Base-by-base conservation (phyloP, 2,888 invertebrate genomes). In the Hybos culiciformis region DNA sequence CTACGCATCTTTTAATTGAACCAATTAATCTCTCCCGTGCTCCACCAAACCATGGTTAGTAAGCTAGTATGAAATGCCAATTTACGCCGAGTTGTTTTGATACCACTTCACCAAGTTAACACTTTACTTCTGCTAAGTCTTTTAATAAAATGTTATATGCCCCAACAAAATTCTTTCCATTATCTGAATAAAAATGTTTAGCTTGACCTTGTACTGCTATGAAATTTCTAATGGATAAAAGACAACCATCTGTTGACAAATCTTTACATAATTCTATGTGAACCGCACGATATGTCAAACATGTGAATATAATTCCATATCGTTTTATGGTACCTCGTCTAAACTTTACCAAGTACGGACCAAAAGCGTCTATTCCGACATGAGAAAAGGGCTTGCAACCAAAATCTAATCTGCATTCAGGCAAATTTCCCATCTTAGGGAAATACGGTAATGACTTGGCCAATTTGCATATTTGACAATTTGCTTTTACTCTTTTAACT, bases 281-380 rank as follows among this genome's bases (percentile, higher is more conserved):
- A 11, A 42, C 26, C 14, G 37, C 42, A 5, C 36, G 26, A 4
- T 37, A 42, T 20, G 15, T 40, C 36, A 39, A 12, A 6, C 44
- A 37, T 11, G 31, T 40, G 11, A 44, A 44, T 8, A 40, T 40
- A n/a, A 36, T 43, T 0, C 40, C 44, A 18, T 40, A 44, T 8
- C 44, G n/a, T 8, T 44, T 44, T 3, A 21, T 29, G 1, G 17
- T 39, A 3, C 39, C 12, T 26, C 37, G 14, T 2, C 34, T 29
- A 36, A 24, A 31, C 7, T 12, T 42, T 6, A 34, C 18, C 9
- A 41, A 5, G n/a, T 31, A 19, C 14, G 31, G 29, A 31, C 32
- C 42, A 12, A 42, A 42, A 20, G 32, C 31, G 14, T 41, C 36
- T 2, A 37, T 32, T 3, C 37, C 31, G n/a, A 39, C 29, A 18